phyloP scores from a whole-genome alignment of 2,113 vertebrate genomes.

The Zingel zingel region DNA sequence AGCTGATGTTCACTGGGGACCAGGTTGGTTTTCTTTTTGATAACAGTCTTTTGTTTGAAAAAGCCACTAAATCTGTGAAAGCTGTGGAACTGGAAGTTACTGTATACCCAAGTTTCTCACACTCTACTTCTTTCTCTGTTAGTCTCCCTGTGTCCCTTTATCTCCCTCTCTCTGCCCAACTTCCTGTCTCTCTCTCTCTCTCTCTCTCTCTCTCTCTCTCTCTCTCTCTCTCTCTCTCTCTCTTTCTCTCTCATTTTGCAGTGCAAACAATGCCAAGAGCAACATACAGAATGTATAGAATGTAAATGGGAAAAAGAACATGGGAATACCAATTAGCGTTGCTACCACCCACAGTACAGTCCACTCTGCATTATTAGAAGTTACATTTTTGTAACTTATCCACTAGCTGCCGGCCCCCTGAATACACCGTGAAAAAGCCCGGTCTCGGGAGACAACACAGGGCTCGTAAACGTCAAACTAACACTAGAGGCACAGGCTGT shows the following conservation, averaged over 20 bases:
- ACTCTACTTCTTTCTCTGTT: background rate
- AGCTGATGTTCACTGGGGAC: slow-evolving; percentile 30
- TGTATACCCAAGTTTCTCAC: background rate
- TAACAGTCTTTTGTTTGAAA: slow-evolving; percentile 33
- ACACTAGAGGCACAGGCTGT: too few species aligned
- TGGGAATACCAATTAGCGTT: background rate
- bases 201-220: background rate
- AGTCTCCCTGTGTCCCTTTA: background rate
- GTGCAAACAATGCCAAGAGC: background rate
- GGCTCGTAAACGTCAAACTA: too few species aligned
- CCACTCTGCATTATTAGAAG: background rate
- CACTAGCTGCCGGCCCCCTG: too few species aligned
- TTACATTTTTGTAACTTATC: background rate
- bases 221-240: background rate
- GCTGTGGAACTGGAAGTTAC: background rate
- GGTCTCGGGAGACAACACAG: too few species aligned
- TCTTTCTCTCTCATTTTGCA: background rate
- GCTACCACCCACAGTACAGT: background rate
- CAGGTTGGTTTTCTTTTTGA: slow-evolving; percentile 32
- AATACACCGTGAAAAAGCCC: too few species aligned
- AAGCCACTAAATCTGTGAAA: slow-evolving; percentile 13
- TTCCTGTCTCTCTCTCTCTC: background rate
- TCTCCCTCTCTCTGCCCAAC: background rate
- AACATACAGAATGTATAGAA: background rate
- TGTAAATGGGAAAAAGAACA: background rate